Evolutionary conservation across 2,888 invertebrate species (phyloP).

Genomic region (Eupeodes luniger): DNA sequence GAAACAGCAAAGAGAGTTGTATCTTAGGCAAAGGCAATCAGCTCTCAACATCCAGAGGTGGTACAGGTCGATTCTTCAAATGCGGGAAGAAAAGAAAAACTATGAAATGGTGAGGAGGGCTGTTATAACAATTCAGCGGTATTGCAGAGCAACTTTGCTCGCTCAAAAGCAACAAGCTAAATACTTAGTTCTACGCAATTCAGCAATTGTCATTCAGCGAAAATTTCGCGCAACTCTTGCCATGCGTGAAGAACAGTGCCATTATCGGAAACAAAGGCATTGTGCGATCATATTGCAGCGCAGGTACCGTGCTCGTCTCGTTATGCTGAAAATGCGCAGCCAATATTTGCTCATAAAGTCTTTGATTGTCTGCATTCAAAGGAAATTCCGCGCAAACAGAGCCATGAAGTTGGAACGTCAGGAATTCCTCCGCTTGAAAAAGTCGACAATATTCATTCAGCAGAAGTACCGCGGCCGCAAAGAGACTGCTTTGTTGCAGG

Average conservation of each 20-base stretch:
- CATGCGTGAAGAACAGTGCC: slow-evolving; percentile 78
- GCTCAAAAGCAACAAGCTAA: slow-evolving; percentile 76
- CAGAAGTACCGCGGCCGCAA: slow-evolving; percentile 84
- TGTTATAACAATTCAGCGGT: slow-evolving; percentile 79
- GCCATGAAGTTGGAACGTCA: slow-evolving; percentile 78
- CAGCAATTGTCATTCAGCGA: slow-evolving; percentile 83
- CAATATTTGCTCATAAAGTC: slow-evolving; percentile 81
- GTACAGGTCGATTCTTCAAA: slow-evolving; percentile 78
- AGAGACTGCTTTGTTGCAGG: slow-evolving; percentile 82
- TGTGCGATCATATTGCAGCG: slow-evolving; percentile 80
- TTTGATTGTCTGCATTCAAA: slow-evolving; percentile 80
- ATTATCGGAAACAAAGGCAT: slow-evolving; percentile 78
- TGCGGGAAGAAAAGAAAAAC: slow-evolving; percentile 47
- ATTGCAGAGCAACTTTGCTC: slow-evolving; percentile 81
- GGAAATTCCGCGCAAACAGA: slow-evolving; percentile 79
- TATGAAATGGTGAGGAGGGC: slow-evolving; percentile 76
- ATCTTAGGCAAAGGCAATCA: slow-evolving; percentile 77
- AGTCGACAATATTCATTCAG: slow-evolving; percentile 80
- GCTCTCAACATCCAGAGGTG: slow-evolving; percentile 78
- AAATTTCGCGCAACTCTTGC: slow-evolving; percentile 82
- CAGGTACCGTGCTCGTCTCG: slow-evolving; percentile 78
- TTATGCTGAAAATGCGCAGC: slow-evolving; percentile 78
- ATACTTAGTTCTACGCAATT: slow-evolving; percentile 78
- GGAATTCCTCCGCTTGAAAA: slow-evolving; percentile 78
- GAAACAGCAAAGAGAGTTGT: slow-evolving; percentile 76